Evolutionary conservation across 2,888 invertebrate genomes (phyloP).

Genomic region (Scaptomyza parva): DNA sequence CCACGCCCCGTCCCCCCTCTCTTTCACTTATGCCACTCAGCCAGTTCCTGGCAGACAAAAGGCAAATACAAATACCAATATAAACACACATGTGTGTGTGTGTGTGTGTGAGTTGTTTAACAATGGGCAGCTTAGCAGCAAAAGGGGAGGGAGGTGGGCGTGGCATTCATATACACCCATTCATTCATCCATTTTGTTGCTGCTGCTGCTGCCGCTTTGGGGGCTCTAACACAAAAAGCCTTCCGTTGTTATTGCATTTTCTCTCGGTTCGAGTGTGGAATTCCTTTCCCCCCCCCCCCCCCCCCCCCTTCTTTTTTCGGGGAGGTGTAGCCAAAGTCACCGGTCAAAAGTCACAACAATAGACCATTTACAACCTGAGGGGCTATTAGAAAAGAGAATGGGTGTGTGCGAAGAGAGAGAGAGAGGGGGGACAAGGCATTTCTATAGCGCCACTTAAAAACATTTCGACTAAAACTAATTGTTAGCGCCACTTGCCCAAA

Average conservation of each 20-base stretch:
- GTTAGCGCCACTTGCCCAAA: constrained; percentile 29
- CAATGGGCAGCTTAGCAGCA: too few relatives aligned
- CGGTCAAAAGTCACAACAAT: constrained; percentile 66
- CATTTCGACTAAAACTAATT: constrained; percentile 60
- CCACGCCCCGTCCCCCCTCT: constrained; percentile 4
- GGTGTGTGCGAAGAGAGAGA: too few relatives aligned
- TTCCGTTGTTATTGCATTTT: constrained; percentile 47
- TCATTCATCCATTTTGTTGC: constrained; percentile 38
- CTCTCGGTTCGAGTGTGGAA: not conserved
- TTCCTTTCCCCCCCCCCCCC: too few relatives aligned
- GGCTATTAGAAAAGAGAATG: constrained; percentile 8
- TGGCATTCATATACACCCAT: constrained; percentile 14
- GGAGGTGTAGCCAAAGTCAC: constrained; percentile 12
- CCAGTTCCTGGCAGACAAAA: constrained; percentile 67
- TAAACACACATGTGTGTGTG: not conserved
- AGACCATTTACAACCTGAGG: constrained; percentile 22
- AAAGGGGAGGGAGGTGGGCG: constrained; percentile 16
- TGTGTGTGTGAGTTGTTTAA: constrained; percentile 1
- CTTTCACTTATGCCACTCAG: too few relatives aligned
- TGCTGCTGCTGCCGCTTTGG: too few relatives aligned
- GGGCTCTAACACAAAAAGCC: constrained; percentile 58
- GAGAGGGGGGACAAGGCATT: not conserved
- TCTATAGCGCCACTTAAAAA: constrained; percentile 35
- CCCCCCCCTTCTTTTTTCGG: too few relatives aligned
- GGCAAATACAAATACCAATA: constrained; percentile 54